Evolutionary conservation across 37 sponge, comb jelly and placozoan genomes (phyloP), one percentile per base, ranked within the genome.

Genomic region (Tethya wilhelma): DNA sequence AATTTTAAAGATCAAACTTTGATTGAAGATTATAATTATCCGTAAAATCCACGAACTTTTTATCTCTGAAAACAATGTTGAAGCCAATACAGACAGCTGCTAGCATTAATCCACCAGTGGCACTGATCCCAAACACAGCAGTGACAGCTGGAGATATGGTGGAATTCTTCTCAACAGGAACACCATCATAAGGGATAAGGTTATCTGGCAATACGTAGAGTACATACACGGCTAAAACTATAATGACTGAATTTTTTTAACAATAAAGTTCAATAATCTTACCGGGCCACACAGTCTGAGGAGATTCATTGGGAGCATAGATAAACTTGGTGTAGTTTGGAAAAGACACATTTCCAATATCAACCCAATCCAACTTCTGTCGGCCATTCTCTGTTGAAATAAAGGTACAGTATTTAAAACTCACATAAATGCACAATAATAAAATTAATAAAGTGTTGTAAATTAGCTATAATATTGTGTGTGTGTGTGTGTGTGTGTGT

Each of bases 181-280:
- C 66, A 30, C 86, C 86, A 72, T 86, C 86, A 64, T 86, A 77
- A 2, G 86, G 86, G 4, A 85, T n/a, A n/a, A n/a, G n/a, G n/a
- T n/a, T n/a, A n/a, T n/a, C n/a, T n/a, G n/a, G n/a, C n/a, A n/a
- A n/a, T n/a, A n/a, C n/a, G n/a, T n/a, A n/a, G n/a, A n/a, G n/a
- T n/a, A n/a, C n/a, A n/a, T n/a, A n/a, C n/a, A n/a, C n/a, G n/a
- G n/a, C n/a, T n/a, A n/a, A n/a, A n/a, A n/a, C n/a, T n/a, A n/a
- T n/a, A n/a, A n/a, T n/a, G n/a, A n/a, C n/a, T n/a, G n/a, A n/a
- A n/a, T n/a, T n/a, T n/a, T n/a, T n/a, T n/a, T n/a, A n/a, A n/a
- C n/a, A n/a, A n/a, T n/a, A n/a, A n/a, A n/a, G n/a, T n/a, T n/a
- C n/a, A n/a, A n/a, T n/a, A n/a, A n/a, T n/a, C 17, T 28, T 58